Percentiles rank a stretch among this genome's conserved stretches.
Evolutionary conservation across 2,888 invertebrate species (phyloP).

Genomic region (Trachelus troglodyta): DNA sequence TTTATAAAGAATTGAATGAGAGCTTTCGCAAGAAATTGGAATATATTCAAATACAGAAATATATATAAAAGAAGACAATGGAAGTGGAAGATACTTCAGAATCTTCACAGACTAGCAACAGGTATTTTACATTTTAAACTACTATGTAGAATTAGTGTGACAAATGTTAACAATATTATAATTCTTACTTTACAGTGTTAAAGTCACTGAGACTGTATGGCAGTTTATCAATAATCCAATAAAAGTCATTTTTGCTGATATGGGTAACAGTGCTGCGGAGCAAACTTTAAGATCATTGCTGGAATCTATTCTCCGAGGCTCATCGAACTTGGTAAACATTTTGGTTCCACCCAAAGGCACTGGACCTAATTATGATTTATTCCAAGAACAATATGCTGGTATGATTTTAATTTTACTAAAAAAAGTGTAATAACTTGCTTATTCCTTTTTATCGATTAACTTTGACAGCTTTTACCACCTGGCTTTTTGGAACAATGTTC

Average conservation of each 20-base stretch:
- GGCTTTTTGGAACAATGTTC: conserved; percentile 77
- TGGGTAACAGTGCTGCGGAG: conserved; percentile 71
- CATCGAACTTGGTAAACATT: conserved; percentile 50
- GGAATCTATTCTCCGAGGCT: conserved; percentile 65
- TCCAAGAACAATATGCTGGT: conserved; percentile 49
- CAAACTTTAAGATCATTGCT: conserved; percentile 72
- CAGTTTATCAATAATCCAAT: conserved; percentile 75
- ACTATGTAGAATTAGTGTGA: neutral
- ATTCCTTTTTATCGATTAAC: neutral
- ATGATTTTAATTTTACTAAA: conserved; percentile 61
- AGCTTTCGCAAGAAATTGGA: neutral
- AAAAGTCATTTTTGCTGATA: conserved; percentile 70
- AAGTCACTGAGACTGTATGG: conserved; percentile 68
- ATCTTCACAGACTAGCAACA: conserved; percentile 24
- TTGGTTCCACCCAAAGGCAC: conserved; percentile 48
- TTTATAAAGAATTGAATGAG: neutral
- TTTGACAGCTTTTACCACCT: conserved; percentile 72
- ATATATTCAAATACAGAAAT: neutral
- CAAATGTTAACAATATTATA: neutral
- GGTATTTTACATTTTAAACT: conserved; percentile 13
- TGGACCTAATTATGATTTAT: conserved; percentile 31
- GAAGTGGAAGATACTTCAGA: conserved; percentile 21
- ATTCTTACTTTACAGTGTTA: conserved; percentile 23
- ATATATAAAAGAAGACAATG: conserved; percentile 12
- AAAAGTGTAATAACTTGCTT: conserved; percentile 26